Evolutionary conservation across 2,888 invertebrate genomes (phyloP), one percentile per base, ranked within the genome.

Genomic region (Pristionchus entomophagus): DNA sequence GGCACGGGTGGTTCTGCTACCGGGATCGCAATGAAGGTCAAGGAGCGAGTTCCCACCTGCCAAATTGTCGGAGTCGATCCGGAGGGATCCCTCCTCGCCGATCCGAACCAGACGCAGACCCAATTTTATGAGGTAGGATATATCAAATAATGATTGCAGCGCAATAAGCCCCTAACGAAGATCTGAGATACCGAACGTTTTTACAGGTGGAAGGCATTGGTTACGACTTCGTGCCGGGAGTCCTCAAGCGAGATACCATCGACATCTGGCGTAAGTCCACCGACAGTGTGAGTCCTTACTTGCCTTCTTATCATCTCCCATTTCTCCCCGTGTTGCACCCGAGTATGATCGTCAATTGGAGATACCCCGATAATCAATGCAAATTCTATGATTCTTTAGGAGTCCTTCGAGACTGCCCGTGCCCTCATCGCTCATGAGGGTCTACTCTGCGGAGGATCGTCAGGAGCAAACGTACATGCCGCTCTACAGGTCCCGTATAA

Each of bases 161-260:
- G 19, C 12, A 19, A 12, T 51, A 17, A 12, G 12, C 19, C 53
- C 14, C 14, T 17, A 19, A 12, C 10, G 10, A 10, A 17, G 26
- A n/a, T 26, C 10, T 17, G n/a, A n/a, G n/a, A n/a, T n/a, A n/a
- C n/a, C n/a, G n/a, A n/a, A n/a, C n/a, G n/a, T n/a, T n/a, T 12
- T 99, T 98, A 94, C 97, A 98, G 95, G 96, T 97, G 83, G 92
- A 92, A 80, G 98, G 97, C 69, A 96, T 97, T 89, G 99, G 99
- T 6, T 99, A 99, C 94, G 99, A 99, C 94, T 99, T 99, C 94
- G 94, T 97, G 82, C 99, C 99, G 3, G 96, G 96, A 0, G 97
- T 97, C 19, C 95, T 97, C 87, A 95, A 96, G 94, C 93, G 94
- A 90, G 89, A 90, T 86, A 94, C 94, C 17, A 91, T 93, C 62